Evolutionary conservation across 2,888 invertebrate genomes (phyloP), one percentile per base, ranked within the genome.

Genomic region (Morpho helenor): DNA sequence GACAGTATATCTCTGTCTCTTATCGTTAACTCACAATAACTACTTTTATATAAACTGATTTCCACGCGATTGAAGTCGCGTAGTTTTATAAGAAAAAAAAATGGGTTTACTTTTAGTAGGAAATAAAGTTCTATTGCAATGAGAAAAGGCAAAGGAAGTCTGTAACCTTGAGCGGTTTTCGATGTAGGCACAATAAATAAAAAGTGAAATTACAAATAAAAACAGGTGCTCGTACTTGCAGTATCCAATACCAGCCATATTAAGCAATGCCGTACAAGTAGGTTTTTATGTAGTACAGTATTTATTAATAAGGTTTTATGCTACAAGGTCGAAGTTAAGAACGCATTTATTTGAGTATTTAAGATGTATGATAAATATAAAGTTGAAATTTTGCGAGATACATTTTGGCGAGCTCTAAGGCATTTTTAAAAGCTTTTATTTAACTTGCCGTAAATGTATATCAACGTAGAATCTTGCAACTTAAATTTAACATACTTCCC

Each of bases 251-350:
- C 10, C 8, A 5, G 52, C 52, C 44, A 16, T 52, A 52, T 52
- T 45, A 44, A 31, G 45, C 52, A 52, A 44, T 52, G 52, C 10
- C 52, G 44, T 45, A 52, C 8, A 46, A 40, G 52, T 46, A 16
- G 40, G 46, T 53, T 53, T 53, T 53, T 46, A 39, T 53, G 46
- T 45, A 46, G 31, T 41, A 16, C 8, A 10, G 44, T 45, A 39
- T 44, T 43, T 43, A 43, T 44, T 52, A 45, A 52, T 46, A 46
- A 45, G 52, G 39, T 46, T 53, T 46, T 46, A 53, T 40, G 46
- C 40, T 22, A 45, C 52, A 53, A 53, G 53, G 53, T 16, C 53
- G 41, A 53, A 31, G 10, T 7, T 39, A 39, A 45, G 52, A 52
- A 52, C n/a, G 31, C 45, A 16, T 1, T 16, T 10, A 52, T 52